These are phyloP conservation scores for Spodoptera picta DNA, from an alignment of 2,888 invertebrate genomes.

Conservation along the genomic window DNA sequence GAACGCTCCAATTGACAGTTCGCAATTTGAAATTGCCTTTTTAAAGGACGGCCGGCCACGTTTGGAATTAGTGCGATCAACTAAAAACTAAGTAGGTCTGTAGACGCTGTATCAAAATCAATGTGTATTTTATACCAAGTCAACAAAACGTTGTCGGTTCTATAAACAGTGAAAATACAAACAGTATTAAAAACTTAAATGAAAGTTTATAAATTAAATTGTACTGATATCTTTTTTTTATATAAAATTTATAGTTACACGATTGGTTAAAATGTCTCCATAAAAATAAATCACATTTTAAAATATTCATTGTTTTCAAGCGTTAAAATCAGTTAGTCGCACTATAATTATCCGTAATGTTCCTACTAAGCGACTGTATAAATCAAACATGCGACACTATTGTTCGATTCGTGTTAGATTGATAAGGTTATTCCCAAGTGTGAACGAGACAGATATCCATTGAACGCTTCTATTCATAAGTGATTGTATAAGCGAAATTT, in stretches of 20 bases:
- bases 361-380: constrained; percentile 88
- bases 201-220: too few relatives aligned
- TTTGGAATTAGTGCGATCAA: constrained; percentile 39
- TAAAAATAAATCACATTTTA: constrained; percentile 2
- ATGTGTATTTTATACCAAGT: background rate
- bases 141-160: too few relatives aligned
- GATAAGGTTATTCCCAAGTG: constrained; percentile 87
- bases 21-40: constrained; percentile 77
- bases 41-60: constrained; percentile 57
- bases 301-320: constrained; percentile 64
- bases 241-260: too few relatives aligned
- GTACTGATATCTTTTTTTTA: too few relatives aligned
- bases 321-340: constrained; percentile 73
- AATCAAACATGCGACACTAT: constrained; percentile 88
- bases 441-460: constrained; percentile 86
- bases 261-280: too few relatives aligned
- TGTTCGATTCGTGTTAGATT: constrained; percentile 89
- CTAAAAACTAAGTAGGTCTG: constrained; percentile 6
- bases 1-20: constrained; percentile 83
- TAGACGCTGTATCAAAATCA: constrained; percentile 4
- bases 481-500: constrained; percentile 74
- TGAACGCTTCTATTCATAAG: constrained; percentile 82
- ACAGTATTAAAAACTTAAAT: too few relatives aligned
- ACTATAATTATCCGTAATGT: constrained; percentile 88
- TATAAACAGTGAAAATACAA: too few relatives aligned